These are phyloP conservation scores for Centrocercus urophasianus DNA, from an alignment of 2,113 vertebrate species.

Conservation along the genomic window DNA sequence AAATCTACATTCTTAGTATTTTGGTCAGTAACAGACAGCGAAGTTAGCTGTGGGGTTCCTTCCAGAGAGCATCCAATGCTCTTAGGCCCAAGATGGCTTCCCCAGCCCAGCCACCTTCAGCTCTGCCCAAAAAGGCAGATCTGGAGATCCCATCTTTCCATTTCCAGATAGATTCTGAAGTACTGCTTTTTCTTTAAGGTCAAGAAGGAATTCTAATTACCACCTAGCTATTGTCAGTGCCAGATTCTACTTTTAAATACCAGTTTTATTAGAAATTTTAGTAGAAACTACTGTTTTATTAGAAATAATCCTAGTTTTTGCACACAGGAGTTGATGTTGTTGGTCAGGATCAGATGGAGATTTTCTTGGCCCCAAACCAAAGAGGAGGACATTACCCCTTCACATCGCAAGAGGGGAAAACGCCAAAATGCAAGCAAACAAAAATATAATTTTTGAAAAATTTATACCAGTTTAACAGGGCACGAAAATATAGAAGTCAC, in stretches of 20 bases:
- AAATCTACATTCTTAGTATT: background rate
- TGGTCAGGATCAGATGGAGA: rapidly evolving
- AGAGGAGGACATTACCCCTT: background rate
- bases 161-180: background rate
- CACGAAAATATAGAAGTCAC: background rate
- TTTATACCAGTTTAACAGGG: background rate
- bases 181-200: background rate
- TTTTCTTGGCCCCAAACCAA: background rate
- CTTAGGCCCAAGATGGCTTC: rapidly evolving
- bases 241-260: background rate
- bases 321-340: too few relatives aligned
- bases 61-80: rapidly evolving
- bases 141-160: background rate
- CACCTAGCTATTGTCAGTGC: background rate
- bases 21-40: background rate
- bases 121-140: background rate
- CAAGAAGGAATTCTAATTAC: background rate
- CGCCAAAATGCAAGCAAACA: background rate
- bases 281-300: background rate
- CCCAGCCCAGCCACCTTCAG: background rate
- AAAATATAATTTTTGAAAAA: background rate
- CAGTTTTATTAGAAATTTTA: background rate
- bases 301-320: background rate
- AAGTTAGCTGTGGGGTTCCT: background rate
- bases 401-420: background rate